Evolutionary conservation across 2,888 invertebrate genomes (phyloP), one percentile per base, ranked within the genome.

Genomic region (Cyaniris semiargus): DNA sequence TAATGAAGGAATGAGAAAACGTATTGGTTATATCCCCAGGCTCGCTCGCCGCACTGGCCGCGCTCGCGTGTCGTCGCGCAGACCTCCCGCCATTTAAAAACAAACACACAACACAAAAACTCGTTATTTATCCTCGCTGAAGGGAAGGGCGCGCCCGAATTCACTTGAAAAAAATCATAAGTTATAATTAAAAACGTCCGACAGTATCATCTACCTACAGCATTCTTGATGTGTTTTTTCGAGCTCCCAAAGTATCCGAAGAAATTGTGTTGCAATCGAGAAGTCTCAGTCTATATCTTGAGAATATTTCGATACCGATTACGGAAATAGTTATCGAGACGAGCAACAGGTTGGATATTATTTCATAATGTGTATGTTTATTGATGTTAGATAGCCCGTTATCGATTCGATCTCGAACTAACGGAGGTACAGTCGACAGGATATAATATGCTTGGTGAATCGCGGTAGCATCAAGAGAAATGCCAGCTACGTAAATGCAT

Each of bases 1-100:
- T 48, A 48, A 48, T 15, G 48, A 48, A 48, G 48, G 15, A 15
- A 48, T 48, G 48, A 53, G 53, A 18, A 18, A 18, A 53, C 53
- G 53, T 53, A 5, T 53, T 53, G 53, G 18, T 18, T 18, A 53
- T 18, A 18, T 4, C 53, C 1, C 53, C 53, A 60, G 23, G 60
- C 23, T 60, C 23, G 60, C 60, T 60, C 60, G 60, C 56, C 56
- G 27, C 60, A 38, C 86, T 85, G 86, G 84, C 86, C 85, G 85
- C 88, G 90, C 91, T 93, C 92, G 93, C 93, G 94, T 93, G 94
- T 94, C 93, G 93, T 91, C 93, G 90, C 90, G 87, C 89, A 87
- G 93, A 93, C 93, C 93, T 94, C 94, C 94, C 93, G 94, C 94
- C 94, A 94, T 93, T 93, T 92, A 90, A 93, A 94, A 94, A 94